A percentile compares a stretch with the other conserved stretches of the same genome.
These are phyloP conservation scores for Macrosiphum euphorbiae DNA, from an alignment of 2,888 invertebrate genomes.

Conservation along the genomic window DNA sequence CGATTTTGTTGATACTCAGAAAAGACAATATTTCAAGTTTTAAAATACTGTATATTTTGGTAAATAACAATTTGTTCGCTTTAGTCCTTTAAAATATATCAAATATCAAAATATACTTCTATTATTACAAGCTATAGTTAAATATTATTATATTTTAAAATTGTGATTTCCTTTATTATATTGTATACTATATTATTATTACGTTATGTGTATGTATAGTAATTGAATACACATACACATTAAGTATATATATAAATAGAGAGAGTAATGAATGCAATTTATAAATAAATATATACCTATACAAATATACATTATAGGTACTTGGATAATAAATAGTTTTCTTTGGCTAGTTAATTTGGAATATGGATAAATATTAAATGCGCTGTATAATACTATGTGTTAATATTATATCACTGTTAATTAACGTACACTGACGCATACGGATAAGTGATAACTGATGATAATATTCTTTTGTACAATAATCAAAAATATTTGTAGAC, in stretches of 20 bases:
- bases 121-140: neutral
- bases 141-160: neutral
- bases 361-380: neutral
- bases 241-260: neutral
- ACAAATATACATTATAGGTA: neutral
- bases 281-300: neutral
- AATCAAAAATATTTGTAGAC: neutral
- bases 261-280: neutral
- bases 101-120: neutral
- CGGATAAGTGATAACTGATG: neutral
- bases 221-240: neutral
- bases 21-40: neutral
- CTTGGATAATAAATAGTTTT: neutral
- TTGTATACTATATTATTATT: neutral
- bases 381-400: no score
- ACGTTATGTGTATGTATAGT: neutral
- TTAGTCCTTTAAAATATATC: neutral
- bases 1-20: neutral
- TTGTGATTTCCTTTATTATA: neutral
- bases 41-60: neutral
- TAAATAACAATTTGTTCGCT: neutral
- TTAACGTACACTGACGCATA: neutral
- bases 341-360: neutral
- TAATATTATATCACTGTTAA: no score
- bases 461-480: neutral